Base-by-base conservation (phyloP, 2,888 invertebrate species). In the Phyllotreta cruciferae region DNA sequence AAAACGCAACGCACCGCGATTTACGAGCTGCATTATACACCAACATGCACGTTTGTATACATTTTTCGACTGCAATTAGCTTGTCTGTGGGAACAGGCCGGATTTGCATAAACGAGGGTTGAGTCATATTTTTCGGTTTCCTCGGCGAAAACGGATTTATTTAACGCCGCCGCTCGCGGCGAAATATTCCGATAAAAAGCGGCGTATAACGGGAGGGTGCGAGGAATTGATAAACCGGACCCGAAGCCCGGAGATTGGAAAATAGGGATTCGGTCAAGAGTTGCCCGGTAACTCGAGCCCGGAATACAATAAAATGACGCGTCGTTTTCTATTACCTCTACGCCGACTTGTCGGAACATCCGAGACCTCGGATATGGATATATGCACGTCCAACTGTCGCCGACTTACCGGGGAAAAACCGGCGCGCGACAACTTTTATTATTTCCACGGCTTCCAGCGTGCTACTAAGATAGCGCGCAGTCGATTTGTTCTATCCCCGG, bases 271-370 rank as follows among this genome's bases (percentile, higher is more conserved):
- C 67, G 63, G 64, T 61, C 67, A 63, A 54, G 63, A 63, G 50
- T 58, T 56, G 62, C 61, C 62, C 57, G 41, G 64, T 64, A 67
- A 67, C 55, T 61, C 61, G 65, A 67, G 63, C 63, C 4, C 11
- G 56, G 67, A 67, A 67, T 67, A 67, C 67, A 67, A 67, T 67
- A 63, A 67, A 67, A 63, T 60, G 67, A 67, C 63, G 53, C 57
- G 67, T 61, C 67, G 63, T 65, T 67, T 65, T 67, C 67, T 62
- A 65, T 67, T 67, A 67, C 67, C 56, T 58, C 57, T 49, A 55
- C 41, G 4, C 44, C 61, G 54, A 60, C 53, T 60, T 62, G 57
- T 64, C 60, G 62, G 24, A 58, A 62, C 62, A 64, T 64, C 66
- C 52, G 55, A 41, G 57, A 24, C 24, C 63, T 57, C 35, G 62